Percentiles rank a stretch among this genome's conserved stretches.
These are phyloP conservation scores for Mythimna albipuncta DNA, from an alignment of 2,888 invertebrate species.

Conservation along the genomic window DNA sequence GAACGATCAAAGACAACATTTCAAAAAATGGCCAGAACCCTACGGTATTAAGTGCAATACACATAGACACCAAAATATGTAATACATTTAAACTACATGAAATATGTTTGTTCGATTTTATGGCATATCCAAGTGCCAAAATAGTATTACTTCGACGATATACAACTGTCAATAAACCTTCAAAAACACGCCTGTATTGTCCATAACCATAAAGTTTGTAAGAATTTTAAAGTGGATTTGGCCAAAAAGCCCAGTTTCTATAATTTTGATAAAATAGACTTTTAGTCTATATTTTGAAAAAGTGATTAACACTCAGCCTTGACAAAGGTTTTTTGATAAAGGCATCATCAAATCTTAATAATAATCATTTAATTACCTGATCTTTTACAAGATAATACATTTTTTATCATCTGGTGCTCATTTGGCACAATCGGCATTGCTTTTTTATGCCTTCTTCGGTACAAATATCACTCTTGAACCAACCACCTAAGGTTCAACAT, in stretches of 20 bases:
- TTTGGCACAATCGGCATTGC: conserved; percentile 30
- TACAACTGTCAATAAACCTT: conserved; percentile 34
- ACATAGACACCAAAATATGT: conserved; percentile 36
- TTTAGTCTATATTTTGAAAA: conserved; percentile 17
- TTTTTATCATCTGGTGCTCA: conserved; percentile 18
- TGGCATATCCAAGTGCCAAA: conserved; percentile 42
- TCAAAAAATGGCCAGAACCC: conserved; percentile 20
- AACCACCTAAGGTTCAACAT: conserved; percentile 16
- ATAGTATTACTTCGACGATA: conserved; percentile 31
- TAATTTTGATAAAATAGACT: conserved; percentile 42
- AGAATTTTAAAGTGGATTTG: conserved; percentile 24
- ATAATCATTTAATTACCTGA: background rate
- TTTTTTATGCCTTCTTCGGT: background rate
- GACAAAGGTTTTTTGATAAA: conserved; percentile 22
- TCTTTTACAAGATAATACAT: conserved; percentile 6
- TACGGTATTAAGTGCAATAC: conserved; percentile 31
- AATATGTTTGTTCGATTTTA: conserved; percentile 36
- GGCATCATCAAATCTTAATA: conserved; percentile 38
- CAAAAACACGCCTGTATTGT: conserved; percentile 42
- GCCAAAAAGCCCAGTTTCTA: conserved; percentile 54
- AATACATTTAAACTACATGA: conserved; percentile 18
- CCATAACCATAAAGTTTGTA: conserved; percentile 16
- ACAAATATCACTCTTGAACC: conserved; percentile 24
- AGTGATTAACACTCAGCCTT: conserved; percentile 35
- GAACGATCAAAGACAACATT: conserved; percentile 31